phyloP scores from a whole-genome alignment of 1,140 invertebrate species.

The Rhagoletis zephyria region DNA sequence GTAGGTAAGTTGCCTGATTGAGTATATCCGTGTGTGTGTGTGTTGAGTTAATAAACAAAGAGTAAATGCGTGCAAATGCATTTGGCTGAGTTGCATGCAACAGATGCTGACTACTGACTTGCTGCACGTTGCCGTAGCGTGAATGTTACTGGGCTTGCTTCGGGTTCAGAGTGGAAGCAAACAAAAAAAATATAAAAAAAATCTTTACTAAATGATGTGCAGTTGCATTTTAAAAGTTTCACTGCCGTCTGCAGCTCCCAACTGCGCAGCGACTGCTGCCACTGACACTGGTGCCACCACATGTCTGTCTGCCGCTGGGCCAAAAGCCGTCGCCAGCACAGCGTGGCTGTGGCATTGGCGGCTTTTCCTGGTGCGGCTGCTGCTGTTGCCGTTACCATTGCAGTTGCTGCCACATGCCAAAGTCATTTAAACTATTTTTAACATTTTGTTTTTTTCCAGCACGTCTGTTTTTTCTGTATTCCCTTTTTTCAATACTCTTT shows the following conservation, averaged over 20 bases:
- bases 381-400: not conserved
- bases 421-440: constrained; percentile 68
- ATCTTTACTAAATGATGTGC: not conserved
- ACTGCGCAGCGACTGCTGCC: constrained; percentile 1
- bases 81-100: constrained; percentile 36
- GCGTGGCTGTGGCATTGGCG: constrained; percentile 16
- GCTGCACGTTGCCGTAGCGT: not conserved
- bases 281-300: not conserved
- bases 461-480: not conserved
- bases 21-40: not conserved
- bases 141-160: not conserved
- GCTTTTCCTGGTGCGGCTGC: not conserved
- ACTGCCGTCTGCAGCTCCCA: not conserved
- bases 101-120: constrained; percentile 2
- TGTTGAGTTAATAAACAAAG: constrained; percentile 3
- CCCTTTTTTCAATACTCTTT: not conserved
- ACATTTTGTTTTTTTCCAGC: constrained; percentile 50
- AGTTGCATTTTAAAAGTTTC: not conserved
- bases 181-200: not conserved
- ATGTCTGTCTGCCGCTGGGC: not conserved
- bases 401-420: constrained; percentile 64
- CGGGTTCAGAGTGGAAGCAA: not conserved
- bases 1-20: not conserved
- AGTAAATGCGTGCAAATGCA: constrained; percentile 2
- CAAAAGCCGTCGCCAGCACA: not conserved